Conservation (phyloP, 2,797 vertebrate species). For the Cephalopachus bancanus region DNA sequence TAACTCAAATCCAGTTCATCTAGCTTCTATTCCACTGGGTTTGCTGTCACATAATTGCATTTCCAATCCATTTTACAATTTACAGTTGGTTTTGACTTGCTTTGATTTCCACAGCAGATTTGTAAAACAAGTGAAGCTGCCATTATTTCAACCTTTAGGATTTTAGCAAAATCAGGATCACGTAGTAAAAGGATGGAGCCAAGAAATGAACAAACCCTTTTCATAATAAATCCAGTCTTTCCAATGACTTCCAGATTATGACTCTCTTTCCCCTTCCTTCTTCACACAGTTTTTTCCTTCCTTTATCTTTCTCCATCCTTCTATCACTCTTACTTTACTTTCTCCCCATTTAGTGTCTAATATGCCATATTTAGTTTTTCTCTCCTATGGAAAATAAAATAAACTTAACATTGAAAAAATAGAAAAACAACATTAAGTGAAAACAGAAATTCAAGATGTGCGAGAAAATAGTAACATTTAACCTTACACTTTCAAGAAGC, state of each 20-base stretch:
- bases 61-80: neutral
- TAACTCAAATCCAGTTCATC: neutral
- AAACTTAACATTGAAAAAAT: neutral
- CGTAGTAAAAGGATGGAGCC: neutral
- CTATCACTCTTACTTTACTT: neutral
- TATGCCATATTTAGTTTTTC: neutral
- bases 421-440: neutral
- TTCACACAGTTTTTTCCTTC: neutral
- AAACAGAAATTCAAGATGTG: neutral
- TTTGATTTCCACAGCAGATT: neutral
- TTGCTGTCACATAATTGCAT: neutral
- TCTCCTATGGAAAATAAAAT: neutral
- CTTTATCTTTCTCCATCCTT: neutral
- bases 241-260: neutral
- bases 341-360: neutral
- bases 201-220: neutral
- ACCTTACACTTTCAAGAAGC: neutral
- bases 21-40: neutral
- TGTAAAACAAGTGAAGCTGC: neutral
- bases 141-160: neutral
- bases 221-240: neutral
- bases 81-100: neutral
- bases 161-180: neutral
- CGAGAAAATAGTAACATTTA: slow-evolving; percentile 14
- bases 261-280: neutral